Conservation (phyloP, 2,888 invertebrate species). For the Ceraclea dissimilis region DNA sequence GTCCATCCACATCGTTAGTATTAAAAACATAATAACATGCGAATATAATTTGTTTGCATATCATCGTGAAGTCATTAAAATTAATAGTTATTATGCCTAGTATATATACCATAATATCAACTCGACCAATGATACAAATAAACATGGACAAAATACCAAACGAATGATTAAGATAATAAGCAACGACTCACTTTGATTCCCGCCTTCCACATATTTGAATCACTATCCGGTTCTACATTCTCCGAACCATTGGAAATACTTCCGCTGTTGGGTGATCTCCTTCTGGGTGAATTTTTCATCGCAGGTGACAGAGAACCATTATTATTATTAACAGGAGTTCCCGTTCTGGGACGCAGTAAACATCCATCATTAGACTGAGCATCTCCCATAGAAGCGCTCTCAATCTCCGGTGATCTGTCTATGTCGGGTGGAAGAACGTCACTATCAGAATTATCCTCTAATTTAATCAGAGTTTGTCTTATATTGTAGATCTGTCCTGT, state of each 20-base stretch:
- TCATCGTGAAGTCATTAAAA: no score
- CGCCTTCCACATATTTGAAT: slow-evolving; percentile 15
- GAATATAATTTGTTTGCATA: no score
- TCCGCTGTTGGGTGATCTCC: slow-evolving; percentile 17
- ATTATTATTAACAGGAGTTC: slow-evolving; percentile 3
- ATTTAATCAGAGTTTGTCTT: slow-evolving; percentile 37
- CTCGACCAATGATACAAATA: no score
- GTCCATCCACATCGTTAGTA: no score
- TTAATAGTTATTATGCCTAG: no score
- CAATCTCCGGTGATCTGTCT: slow-evolving; percentile 19
- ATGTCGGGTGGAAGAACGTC: slow-evolving; percentile 34
- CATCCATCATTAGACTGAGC: not conserved
- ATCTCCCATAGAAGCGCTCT: slow-evolving; percentile 28
- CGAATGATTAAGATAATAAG: no score
- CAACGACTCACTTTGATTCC: slow-evolving; percentile 14
- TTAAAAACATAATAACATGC: no score
- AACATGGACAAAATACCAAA: no score
- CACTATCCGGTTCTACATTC: slow-evolving; percentile 17
- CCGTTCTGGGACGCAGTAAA: slow-evolving; percentile 3
- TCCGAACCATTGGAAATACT: slow-evolving; percentile 17
- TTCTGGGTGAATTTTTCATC: slow-evolving; percentile 16
- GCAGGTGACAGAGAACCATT: slow-evolving; percentile 1
- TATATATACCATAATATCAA: no score
- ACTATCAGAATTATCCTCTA: slow-evolving; percentile 30
- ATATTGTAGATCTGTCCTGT: slow-evolving; percentile 49